Conservation (phyloP, 2,797 vertebrate genomes). For the Cyprinella venusta region DNA sequence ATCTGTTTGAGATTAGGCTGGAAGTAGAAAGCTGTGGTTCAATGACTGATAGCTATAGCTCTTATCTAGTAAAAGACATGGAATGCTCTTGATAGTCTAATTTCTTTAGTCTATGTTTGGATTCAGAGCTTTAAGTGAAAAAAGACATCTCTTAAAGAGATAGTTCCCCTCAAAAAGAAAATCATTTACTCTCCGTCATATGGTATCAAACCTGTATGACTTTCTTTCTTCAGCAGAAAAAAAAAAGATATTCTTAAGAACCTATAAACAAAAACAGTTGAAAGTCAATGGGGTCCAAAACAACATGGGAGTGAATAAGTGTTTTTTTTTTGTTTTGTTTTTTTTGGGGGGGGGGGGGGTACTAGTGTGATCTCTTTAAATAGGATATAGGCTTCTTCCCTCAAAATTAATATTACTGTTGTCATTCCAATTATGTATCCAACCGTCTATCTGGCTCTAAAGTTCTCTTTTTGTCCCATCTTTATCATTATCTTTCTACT, state of each 20-base stretch:
- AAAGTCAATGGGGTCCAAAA: not conserved
- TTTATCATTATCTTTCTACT: not conserved
- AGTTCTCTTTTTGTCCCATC: not conserved
- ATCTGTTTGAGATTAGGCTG: conserved; percentile 39
- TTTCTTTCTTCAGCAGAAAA: not conserved
- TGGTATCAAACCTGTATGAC: not conserved
- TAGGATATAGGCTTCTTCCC: not conserved
- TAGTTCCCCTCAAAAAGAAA: not conserved
- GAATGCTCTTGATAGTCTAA: conserved; percentile 1
- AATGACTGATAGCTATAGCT: not conserved
- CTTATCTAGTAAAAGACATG: conserved; percentile 10
- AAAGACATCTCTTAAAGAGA: not conserved
- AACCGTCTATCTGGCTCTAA: not conserved
- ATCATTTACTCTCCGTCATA: not conserved
- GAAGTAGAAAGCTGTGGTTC: not conserved
- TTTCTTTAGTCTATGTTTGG: not conserved
- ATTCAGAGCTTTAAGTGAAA: not conserved
- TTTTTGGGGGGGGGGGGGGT: no score
- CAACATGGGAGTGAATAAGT: not conserved
- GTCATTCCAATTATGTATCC: not conserved
- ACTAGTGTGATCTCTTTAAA: not conserved
- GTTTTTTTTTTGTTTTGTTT: no score
- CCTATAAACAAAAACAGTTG: no score
- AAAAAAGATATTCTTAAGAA: not conserved
- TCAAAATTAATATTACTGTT: not conserved